phyloP scores from a whole-genome alignment of 2,113 vertebrate species.

The Vombatus ursinus region DNA sequence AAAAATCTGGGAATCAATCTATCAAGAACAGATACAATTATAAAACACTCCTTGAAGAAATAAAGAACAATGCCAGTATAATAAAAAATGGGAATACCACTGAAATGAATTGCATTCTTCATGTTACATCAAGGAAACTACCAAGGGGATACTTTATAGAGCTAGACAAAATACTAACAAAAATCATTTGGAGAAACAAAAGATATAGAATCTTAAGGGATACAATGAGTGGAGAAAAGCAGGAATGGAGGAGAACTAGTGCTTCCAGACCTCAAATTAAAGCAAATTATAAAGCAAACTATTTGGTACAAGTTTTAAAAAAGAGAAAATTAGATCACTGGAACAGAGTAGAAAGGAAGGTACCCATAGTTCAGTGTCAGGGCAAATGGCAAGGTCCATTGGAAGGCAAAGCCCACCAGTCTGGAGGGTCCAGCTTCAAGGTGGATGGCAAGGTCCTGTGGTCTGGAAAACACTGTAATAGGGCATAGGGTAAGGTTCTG shows the following conservation, averaged over 20 bases:
- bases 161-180: background rate
- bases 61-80: background rate
- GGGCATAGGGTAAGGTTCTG: background rate
- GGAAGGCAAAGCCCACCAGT: background rate
- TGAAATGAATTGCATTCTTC: background rate
- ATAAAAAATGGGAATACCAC: background rate
- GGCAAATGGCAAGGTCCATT: background rate
- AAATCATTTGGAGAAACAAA: background rate
- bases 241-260: background rate
- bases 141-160: background rate
- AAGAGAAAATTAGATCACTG: background rate
- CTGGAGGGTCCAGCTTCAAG: background rate
- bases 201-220: background rate
- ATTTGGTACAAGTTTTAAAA: background rate
- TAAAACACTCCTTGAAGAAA: background rate
- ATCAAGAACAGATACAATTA: background rate
- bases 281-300: background rate
- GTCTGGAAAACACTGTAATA: background rate
- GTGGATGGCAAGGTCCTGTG: background rate
- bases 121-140: background rate
- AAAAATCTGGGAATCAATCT: background rate
- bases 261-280: background rate
- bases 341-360: background rate
- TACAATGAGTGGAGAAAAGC: background rate
- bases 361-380: background rate